Percentiles rank a stretch among this genome's conserved stretches.
These are phyloP conservation scores for Trilocha varians DNA, from an alignment of 2,888 invertebrate species.

Conservation along the genomic window DNA sequence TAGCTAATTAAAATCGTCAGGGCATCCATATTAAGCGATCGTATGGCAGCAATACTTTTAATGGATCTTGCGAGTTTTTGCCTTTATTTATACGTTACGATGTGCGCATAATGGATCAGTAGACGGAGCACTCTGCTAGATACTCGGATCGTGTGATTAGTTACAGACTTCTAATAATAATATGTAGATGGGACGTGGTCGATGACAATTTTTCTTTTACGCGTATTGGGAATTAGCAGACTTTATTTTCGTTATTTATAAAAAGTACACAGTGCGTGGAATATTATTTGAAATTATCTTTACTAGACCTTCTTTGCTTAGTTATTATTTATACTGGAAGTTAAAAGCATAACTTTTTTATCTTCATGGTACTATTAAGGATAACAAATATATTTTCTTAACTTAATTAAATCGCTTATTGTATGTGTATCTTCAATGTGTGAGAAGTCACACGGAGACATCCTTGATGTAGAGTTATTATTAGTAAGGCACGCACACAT, in stretches of 20 bases:
- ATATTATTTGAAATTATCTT: no score
- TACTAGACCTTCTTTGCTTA: no score
- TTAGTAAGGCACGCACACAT: slow-evolving; percentile 23
- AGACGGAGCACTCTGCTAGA: slow-evolving; percentile 52
- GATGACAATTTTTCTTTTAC: background rate
- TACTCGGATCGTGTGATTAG: slow-evolving; percentile 31
- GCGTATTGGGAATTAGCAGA: background rate
- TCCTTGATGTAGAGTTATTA: slow-evolving; percentile 15
- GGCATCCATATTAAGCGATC: slow-evolving; percentile 38
- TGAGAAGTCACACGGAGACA: background rate
- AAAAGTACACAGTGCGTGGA: no score
- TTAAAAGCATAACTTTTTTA: no score
- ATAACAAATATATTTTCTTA: background rate
- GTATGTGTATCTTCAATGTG: background rate
- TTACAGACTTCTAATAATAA: slow-evolving; percentile 3
- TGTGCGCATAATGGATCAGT: slow-evolving; percentile 68
- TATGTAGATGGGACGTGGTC: background rate
- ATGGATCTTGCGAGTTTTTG: slow-evolving; percentile 70
- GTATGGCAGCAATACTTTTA: slow-evolving; percentile 61
- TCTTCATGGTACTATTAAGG: no score
- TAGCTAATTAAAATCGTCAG: background rate
- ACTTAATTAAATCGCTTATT: background rate
- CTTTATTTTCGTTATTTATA: no score
- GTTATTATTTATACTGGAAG: no score
- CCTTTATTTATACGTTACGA: slow-evolving; percentile 69